Evolutionary conservation across 2,113 vertebrate species (phyloP).

Genomic region (Heterocephalus glaber): DNA sequence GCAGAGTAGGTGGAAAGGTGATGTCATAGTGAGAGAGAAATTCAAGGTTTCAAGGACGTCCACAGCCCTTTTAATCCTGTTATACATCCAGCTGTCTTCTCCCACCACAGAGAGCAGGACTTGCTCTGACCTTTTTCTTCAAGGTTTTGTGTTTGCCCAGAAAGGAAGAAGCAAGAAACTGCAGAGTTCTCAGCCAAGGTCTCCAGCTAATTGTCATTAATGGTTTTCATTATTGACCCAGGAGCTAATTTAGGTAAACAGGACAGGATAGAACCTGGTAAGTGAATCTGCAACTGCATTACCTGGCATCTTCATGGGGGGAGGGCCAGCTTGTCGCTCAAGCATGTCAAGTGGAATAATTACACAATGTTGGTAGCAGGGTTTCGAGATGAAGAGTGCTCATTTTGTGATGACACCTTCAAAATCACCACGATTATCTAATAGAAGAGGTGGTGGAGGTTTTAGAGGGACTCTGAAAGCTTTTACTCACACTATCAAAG

Average conservation of each 20-base stretch:
- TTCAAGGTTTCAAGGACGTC: background rate
- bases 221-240: constrained; percentile 28
- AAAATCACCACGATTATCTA: background rate
- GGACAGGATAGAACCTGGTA: background rate
- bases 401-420: background rate
- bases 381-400: background rate
- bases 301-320: rapidly evolving
- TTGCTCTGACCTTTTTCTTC: background rate
- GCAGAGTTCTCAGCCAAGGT: background rate
- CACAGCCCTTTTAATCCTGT: background rate
- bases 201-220: constrained; percentile 9
- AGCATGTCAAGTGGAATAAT: background rate
- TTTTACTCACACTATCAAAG: constrained; percentile 17
- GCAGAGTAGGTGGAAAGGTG: background rate
- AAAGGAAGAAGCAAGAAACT: background rate
- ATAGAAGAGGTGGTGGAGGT: no score
- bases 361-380: rapidly evolving
- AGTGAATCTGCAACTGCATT: background rate
- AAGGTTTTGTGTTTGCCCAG: background rate
- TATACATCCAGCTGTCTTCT: background rate
- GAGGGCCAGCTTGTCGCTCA: background rate
- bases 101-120: background rate
- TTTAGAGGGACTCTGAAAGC: background rate
- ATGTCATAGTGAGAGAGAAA: background rate
- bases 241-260: background rate